Evolutionary conservation across 2,888 invertebrate species (phyloP), one percentile per base, ranked within the genome.

Genomic region (Eristalinus aeneus): DNA sequence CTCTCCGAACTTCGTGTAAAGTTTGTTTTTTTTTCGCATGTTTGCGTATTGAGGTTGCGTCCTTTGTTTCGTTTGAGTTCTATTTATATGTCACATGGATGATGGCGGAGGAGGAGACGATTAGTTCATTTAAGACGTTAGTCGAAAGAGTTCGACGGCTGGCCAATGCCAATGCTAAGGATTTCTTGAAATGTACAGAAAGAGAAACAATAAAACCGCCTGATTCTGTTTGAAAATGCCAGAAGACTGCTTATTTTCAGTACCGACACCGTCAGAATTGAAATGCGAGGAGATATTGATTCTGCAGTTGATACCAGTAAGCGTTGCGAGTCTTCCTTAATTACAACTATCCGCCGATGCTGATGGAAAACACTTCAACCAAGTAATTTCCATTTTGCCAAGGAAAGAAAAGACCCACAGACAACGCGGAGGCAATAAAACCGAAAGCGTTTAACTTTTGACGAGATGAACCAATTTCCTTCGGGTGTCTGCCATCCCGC

Each of bases 391-490:
- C 73, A 71, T 32, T 56, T 34, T 27, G 22, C 56, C n/a, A 27
- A 82, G 6, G 68, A 78, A 65, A 34, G 31, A 31, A 63, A 77
- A 60, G 63, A 39, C 32, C 23, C 10, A 4, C 5, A 10, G 20
- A 20, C 5, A 5, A 27, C 27, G n/a, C 16, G 5, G 54, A 58
- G 36, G 20, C 79, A 31, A 68, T 80, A 74, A 80, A 74, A 80
- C 39, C 16, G 58, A 31, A 27, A 82, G 31, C 73, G 61, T 74
- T 83, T 74, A 87, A 75, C 82, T 78, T 87, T 87, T 54, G 58
- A 83, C 78, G 67, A 69, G 83, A 73, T 74, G 63, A 78, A 60
- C 71, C 82, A 78, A 82, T 87, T 87, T 87, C 87, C 83, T 78
- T 73, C 74, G 64, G 53, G 46, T 73, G 73, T 58, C 78, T 81